Base-by-base conservation (phyloP, 2,797 vertebrate species). In the Enteromius thamalakanensis region DNA sequence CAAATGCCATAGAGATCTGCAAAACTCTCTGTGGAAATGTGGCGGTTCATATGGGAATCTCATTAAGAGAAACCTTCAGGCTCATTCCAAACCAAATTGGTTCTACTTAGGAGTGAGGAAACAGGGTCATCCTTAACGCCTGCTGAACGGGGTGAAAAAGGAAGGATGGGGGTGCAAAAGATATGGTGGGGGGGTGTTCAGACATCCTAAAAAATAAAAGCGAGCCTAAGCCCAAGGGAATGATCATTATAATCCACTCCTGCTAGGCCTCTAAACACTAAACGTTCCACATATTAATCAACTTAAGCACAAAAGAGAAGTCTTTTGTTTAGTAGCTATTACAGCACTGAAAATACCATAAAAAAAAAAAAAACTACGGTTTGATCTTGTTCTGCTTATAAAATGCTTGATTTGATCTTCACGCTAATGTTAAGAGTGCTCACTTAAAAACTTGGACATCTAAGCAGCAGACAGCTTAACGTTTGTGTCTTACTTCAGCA, bases 51-150 rank as follows among this genome's bases (percentile, higher is more conserved):
- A 83, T 79, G 82, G 74, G 84, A 86, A 86, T 87, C 87, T 89
- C 86, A 88, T 90, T 90, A 88, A 88, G 77, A 64, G 58, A 84
- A 83, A 84, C 87, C 89, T 89, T 87, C 79, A 85, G 90, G 90
- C 90, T 90, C 83, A 85, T 86, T 89, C 81, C 51, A 80, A 87
- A 87, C 86, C 84, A 88, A 90, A 88, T 89, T 87, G 87, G 79
- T 80, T 88, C 83, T 87, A 87, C 86, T 87, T 89, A 78, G 64
- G 69, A 81, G 78, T 65, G 84, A 69, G 82, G 85, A 88, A 90
- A 87, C 67, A 87, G 89, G 89, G 86, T 90, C 89, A 89, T 62
- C 69, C 68, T 87, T 74, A 83, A 81, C 81, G 83, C 80, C 86
- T 84, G 80, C 86, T 82, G 87, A 85, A 81, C 82, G 83, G 62